Base-by-base conservation (phyloP, 2,113 vertebrate genomes). In the Rousettus leschenaultii region DNA sequence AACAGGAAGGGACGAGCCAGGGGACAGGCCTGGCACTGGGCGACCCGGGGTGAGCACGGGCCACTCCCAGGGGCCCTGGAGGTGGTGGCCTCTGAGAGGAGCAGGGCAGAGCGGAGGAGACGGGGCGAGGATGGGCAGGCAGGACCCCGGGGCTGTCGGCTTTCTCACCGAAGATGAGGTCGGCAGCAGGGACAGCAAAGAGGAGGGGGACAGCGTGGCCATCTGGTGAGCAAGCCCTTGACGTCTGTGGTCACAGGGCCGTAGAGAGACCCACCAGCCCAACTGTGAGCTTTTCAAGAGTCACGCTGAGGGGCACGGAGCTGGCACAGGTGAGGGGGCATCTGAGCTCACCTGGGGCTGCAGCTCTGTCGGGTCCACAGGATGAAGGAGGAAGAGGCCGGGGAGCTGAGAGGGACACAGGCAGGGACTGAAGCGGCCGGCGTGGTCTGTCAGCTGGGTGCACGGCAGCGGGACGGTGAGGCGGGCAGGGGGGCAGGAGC, bases 1-100 rank as follows among this genome's bases (percentile, higher is more conserved):
- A 43, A 33, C 1, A 2, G 12, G 12, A n/a, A n/a, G 24, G 30
- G 14, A 26, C 45, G 10, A 48, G 45, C 11, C 12, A 15, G 30
- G 51, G 6, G 40, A 28, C 24, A 4, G 55, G 21, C 18, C 48
- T 53, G 30, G 26, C 5, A 6, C 28, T 4, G 7, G 2, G 28
- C 35, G 30, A 11, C 22, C 22, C 0, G 18, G 3, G 38, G 26
- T 0, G 5, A 10, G n/a, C 22, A 22, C 12, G 1, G 0, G 11
- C 51, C 7, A 30, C 2, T 38, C 33, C 26, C 43, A 26, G 22
- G 40, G 38, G 45, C 26, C 48, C 12, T 11, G 48, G 59, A 28
- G 21, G 66, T 61, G 78, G 51, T 7, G 2, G n/a, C 40, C 13
- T 70, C 43, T 82, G 53, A 30, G 15, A 38, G 16, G 22, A 71